Percentiles rank a stretch among this genome's conserved stretches.
phyloP scores from a whole-genome alignment of 92 coral and sea anemone genomes.

The Meandrina meandrites region DNA sequence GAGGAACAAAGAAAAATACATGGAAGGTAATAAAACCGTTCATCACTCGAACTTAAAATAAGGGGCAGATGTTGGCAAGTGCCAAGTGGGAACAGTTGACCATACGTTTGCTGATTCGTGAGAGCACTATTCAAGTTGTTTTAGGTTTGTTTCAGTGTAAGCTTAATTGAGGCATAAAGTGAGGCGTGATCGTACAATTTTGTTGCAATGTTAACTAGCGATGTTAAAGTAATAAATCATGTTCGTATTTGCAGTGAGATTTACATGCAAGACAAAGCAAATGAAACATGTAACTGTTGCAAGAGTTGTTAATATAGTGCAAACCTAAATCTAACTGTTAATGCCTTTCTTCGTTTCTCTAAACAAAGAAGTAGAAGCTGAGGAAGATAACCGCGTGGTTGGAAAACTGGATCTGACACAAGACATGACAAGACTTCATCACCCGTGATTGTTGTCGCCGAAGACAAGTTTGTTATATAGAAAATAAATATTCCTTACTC shows the following conservation, averaged over 20 bases:
- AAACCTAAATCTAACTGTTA: neutral
- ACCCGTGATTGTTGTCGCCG: neutral
- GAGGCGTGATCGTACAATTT: too few relatives aligned
- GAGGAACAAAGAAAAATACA: too few relatives aligned
- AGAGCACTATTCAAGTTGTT: too few relatives aligned
- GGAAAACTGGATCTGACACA: neutral
- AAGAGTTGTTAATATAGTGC: neutral
- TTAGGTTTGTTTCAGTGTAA: too few relatives aligned
- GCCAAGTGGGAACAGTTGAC: too few relatives aligned
- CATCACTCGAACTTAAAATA: too few relatives aligned
- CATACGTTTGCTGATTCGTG: too few relatives aligned
- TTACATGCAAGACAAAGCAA: neutral
- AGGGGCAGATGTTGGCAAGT: too few relatives aligned
- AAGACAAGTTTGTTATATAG: neutral
- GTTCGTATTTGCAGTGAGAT: too few relatives aligned
- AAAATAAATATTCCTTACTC: neutral
- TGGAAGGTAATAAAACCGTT: too few relatives aligned
- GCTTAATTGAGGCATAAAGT: too few relatives aligned
- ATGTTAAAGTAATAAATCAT: neutral
- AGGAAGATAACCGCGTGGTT: neutral
- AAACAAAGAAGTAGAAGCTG: neutral
- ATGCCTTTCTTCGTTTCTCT: neutral
- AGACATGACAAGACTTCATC: neutral
- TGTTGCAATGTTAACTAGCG: too few relatives aligned
- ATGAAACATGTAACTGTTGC: neutral